Percentiles rank a stretch among this genome's conserved stretches.
phyloP scores from a whole-genome alignment of 1,140 invertebrate species.

The Cydia splendana region DNA sequence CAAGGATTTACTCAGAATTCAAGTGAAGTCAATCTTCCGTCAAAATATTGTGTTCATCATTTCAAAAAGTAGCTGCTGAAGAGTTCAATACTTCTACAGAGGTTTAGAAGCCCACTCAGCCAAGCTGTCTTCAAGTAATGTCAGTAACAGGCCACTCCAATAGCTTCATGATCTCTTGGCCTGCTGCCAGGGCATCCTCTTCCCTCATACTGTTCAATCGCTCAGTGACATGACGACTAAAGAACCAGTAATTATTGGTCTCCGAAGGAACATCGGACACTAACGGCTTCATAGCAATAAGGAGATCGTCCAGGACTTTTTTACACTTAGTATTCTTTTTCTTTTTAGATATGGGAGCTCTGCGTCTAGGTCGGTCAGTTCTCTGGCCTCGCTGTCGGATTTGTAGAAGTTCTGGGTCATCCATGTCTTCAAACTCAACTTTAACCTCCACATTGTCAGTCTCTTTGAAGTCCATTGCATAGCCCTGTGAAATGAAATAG shows the following conservation, averaged over 20 bases:
- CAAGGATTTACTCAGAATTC: no score
- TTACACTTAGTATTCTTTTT: slow-evolving; percentile 51
- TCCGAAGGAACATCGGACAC: slow-evolving; percentile 28
- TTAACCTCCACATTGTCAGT: slow-evolving; percentile 45
- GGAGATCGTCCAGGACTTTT: slow-evolving; percentile 58
- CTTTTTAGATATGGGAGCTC: slow-evolving; percentile 38
- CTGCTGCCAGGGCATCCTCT: slow-evolving; percentile 57
- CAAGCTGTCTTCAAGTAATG: neutral
- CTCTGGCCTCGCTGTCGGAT: slow-evolving; percentile 57
- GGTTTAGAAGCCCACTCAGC: neutral
- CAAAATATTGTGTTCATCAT: neutral
- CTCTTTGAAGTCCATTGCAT: slow-evolving; percentile 30
- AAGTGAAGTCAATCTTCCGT: no score
- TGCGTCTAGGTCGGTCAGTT: slow-evolving; percentile 56
- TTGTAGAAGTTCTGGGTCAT: slow-evolving; percentile 42
- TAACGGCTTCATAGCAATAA: slow-evolving; percentile 58
- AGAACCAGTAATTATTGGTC: slow-evolving; percentile 60
- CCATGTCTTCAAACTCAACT: slow-evolving; percentile 50
- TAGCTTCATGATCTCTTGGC: slow-evolving; percentile 52
- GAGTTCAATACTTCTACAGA: neutral
- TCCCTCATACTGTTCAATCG: slow-evolving; percentile 62
- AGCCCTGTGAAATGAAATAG: neutral
- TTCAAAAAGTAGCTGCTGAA: neutral
- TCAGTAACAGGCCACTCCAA: slow-evolving; percentile 39
- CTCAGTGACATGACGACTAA: slow-evolving; percentile 63